Conservation (phyloP, 2,113 vertebrate genomes). For the Pseudorhombus dupliciocellatus region DNA sequence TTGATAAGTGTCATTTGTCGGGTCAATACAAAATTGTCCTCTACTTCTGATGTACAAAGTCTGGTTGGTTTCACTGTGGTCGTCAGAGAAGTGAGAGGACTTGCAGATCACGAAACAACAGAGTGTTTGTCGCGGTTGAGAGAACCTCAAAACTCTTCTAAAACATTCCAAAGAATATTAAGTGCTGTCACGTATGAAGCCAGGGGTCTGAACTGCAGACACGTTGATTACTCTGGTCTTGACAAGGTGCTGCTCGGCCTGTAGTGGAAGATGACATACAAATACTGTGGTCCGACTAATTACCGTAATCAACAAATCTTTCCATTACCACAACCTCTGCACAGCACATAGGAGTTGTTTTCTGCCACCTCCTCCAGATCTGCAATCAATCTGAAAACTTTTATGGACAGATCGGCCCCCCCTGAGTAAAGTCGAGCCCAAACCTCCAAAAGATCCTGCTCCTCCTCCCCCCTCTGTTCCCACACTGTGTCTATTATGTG, state of each 20-base stretch:
- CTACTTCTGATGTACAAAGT: constrained; percentile 77
- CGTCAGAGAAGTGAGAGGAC: constrained; percentile 30
- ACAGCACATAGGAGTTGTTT: constrained; percentile 5
- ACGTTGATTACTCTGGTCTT: constrained; percentile 12
- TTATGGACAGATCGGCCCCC: too few relatives aligned
- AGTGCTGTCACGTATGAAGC: neutral
- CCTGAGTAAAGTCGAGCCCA: constrained; percentile 51
- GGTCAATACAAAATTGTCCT: constrained; percentile 50
- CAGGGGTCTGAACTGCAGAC: constrained; percentile 1
- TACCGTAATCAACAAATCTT: constrained; percentile 5
- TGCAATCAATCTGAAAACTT: too few relatives aligned
- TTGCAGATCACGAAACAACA: neutral
- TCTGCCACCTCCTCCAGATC: neutral
- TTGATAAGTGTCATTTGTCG: constrained; percentile 18
- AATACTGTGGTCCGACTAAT: constrained; percentile 16
- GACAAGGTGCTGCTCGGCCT: constrained; percentile 40
- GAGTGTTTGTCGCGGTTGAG: neutral
- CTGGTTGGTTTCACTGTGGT: constrained; percentile 55
- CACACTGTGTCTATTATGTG: constrained; percentile 74
- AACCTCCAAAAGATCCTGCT: constrained; percentile 44
- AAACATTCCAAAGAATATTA: neutral
- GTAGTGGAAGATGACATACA: constrained; percentile 31
- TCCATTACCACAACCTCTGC: neutral
- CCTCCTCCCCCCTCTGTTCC: constrained; percentile 39
- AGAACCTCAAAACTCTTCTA: neutral